Conservation (phyloP, 2,888 invertebrate genomes). For the Eristalis pertinax region DNA sequence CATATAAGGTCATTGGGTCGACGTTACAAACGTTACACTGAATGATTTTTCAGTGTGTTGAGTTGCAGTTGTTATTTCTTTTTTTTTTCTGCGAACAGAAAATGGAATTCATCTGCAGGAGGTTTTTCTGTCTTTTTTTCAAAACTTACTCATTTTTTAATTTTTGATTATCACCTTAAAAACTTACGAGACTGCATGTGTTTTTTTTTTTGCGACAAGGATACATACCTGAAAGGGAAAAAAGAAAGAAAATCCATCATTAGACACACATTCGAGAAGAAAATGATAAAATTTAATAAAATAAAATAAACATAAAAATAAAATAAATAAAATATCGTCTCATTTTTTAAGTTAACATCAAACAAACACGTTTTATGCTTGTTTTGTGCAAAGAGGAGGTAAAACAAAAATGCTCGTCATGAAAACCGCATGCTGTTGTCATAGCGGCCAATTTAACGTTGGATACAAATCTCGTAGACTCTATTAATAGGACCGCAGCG, state of each 20-base stretch:
- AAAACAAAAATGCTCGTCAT: not conserved
- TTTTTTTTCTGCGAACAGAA: not conserved
- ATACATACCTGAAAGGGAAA: not conserved
- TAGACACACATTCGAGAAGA: not conserved
- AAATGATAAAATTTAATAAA: not conserved
- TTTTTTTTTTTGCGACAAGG: not conserved
- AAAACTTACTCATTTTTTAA: no score
- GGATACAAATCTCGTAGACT: conserved; percentile 25
- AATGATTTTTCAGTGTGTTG: conserved; percentile 7
- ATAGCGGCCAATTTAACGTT: conserved; percentile 9
- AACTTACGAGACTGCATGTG: not conserved
- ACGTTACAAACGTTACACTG: conserved; percentile 32
- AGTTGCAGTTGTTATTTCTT: not conserved
- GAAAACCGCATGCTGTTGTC: not conserved
- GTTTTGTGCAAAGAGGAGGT: not conserved
- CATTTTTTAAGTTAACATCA: conserved; percentile 1
- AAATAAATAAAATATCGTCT: no score
- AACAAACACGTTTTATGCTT: not conserved
- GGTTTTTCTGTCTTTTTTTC: not conserved
- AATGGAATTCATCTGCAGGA: not conserved
- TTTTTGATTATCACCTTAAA: no score
- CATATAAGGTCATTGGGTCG: conserved; percentile 68
- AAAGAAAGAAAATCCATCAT: not conserved
- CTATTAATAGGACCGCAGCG: conserved; percentile 49
- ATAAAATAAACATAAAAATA: no score